Base-by-base conservation (phyloP, 2,888 invertebrate genomes). In the Ichneumoninae sp. region DNA sequence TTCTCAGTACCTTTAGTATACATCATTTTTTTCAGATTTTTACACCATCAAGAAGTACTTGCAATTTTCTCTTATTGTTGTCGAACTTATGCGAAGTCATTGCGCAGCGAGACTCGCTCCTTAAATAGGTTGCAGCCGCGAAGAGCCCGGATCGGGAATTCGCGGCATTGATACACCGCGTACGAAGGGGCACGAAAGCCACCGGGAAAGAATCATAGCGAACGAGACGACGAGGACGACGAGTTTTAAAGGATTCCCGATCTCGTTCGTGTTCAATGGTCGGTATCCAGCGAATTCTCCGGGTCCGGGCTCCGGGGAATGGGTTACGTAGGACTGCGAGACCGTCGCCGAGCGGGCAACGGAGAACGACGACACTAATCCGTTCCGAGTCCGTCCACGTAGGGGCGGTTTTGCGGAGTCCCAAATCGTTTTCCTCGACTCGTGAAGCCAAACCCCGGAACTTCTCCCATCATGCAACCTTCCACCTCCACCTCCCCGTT, bases 321-420 rank as follows among this genome's bases (percentile, higher is more conserved):
- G 30, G 57, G 52, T 8, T 19, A 7, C 40, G 1, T 19, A 54
- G 33, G 33, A 54, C 26, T 50, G 36, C 13, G 19, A 36, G 54
- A 54, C 36, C 7, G 19, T 8, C 19, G 36, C 33, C 13, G 54
- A 5, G 72, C 19, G 40, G 60, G 5, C 57, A 44, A 72, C 30
- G 40, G n/a, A 47, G 62, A 74, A 50, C 74, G 62, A 62, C 74
- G 62, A 33, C 62, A 76, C 85, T 86, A 83, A 84, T 85, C 85
- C 86, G 74, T 75, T 85, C 75, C 60, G 62, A 88, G 83, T 87
- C 84, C 70, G 76, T 47, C 81, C 87, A 83, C 87, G 82, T 71
- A 86, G 81, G 79, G 80, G 80, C 84, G 83, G 84, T 86, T 62
- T 88, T 84, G 84, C 54, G 76, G 72, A 87, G 87, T 78, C 85